These are phyloP conservation scores for Anadara kagoshimensis DNA, from an alignment of 1,140 invertebrate genomes.

Conservation along the genomic window DNA sequence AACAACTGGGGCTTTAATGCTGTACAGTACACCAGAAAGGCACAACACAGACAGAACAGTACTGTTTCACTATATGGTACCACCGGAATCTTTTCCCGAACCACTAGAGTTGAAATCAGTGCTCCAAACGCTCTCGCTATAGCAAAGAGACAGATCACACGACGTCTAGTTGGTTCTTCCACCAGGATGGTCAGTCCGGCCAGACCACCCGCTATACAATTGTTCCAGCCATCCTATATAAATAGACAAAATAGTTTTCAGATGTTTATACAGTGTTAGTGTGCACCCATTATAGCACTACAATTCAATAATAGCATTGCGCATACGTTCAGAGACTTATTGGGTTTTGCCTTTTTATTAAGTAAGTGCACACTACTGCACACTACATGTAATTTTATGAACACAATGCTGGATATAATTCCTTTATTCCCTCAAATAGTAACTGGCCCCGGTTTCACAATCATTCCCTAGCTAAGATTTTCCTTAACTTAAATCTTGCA, in stretches of 20 bases:
- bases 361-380: too few species aligned
- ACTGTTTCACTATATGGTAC: slow-evolving; percentile 57
- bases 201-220: slow-evolving; percentile 57
- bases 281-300: background rate
- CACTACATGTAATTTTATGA: too few species aligned
- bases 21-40: slow-evolving; percentile 54
- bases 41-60: slow-evolving; percentile 56
- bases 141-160: slow-evolving; percentile 58
- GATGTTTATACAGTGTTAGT: background rate
- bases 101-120: slow-evolving; percentile 54
- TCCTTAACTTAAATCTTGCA: too few species aligned
- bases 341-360: too few species aligned
- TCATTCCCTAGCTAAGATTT: too few species aligned
- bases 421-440: too few species aligned
- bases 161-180: slow-evolving; percentile 48
- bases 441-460: too few species aligned
- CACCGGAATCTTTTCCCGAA: slow-evolving; percentile 44
- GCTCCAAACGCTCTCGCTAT: slow-evolving; percentile 62
- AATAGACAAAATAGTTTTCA: background rate
- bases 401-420: too few species aligned
- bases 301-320: too few species aligned
- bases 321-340: too few species aligned
- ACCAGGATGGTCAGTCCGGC: slow-evolving; percentile 58
- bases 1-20: slow-evolving; percentile 56
- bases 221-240: slow-evolving; percentile 64